Conservation (phyloP, 2,113 vertebrate species). For the Galbula dea region DNA sequence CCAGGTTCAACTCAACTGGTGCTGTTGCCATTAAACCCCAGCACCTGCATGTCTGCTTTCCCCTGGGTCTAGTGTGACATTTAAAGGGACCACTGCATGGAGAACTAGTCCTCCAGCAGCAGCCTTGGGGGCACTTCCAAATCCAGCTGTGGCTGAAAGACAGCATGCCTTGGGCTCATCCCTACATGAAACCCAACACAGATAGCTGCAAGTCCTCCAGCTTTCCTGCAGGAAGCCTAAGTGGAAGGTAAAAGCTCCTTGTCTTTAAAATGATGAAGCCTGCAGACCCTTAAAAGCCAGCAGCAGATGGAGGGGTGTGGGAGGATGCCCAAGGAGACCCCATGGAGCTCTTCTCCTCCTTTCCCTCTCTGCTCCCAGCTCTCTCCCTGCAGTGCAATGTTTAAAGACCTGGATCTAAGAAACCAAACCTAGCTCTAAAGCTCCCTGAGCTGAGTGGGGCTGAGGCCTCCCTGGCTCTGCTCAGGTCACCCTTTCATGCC, state of each 20-base stretch:
- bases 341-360: neutral
- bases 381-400: neutral
- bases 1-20: conserved; percentile 37
- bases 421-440: neutral
- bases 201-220: neutral
- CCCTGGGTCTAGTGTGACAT: neutral
- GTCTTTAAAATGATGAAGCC: neutral
- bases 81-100: neutral
- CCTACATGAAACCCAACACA: accelerated
- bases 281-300: neutral
- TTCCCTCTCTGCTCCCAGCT: neutral
- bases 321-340: neutral
- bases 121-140: neutral
- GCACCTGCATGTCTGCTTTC: conserved; percentile 46
- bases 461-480: neutral
- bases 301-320: too few species aligned
- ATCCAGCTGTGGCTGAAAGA: conserved; percentile 2
- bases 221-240: neutral
- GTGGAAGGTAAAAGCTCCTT: neutral
- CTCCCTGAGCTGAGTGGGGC: neutral
- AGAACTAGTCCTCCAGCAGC: neutral
- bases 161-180: neutral
- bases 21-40: conserved; percentile 46
- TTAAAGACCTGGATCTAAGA: neutral
- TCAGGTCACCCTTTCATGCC: conserved; percentile 47